Evolutionary conservation across 2,113 vertebrate species (phyloP), one percentile per base, ranked within the genome.

Genomic region (Spermophilus dauricus): DNA sequence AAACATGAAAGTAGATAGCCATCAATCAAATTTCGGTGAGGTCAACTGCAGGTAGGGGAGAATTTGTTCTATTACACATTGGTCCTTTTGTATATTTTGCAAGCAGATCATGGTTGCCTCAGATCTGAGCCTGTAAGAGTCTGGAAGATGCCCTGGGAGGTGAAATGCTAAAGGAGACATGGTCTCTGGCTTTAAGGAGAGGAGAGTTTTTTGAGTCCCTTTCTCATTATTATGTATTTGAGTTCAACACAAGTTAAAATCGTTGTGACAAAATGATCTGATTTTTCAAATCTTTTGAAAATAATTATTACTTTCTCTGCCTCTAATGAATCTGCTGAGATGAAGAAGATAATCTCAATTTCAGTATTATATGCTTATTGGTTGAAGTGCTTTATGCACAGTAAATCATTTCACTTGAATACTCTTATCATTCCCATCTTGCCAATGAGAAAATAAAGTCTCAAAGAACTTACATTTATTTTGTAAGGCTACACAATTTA

Each of bases 241-340:
- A 89, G 2, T 89, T 95, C 75, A 73, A 89, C 24, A 45, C 32
- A 81, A 67, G 94, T 56, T 95, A 94, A 95, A 93, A 81, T 9
- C 28, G 17, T 84, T 93, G 51, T 48, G 67, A 82, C 4, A 63
- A 70, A 75, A 61, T 91, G 22, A 85, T 70, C 22, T 90, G 34
- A 90, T 81, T 96, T 86, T 65, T 13, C 63, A 96, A 63, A 56
- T 82, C 11, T 84, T 91, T 75, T 94, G 65, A 75, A 96, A 91
- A 5, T 53, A 87, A 84, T 56, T 82, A 73, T 89, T 89, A 58
- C 9, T 75, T 94, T 91, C 32, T 94, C 12, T 95, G 14, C 24
- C 81, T 86, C 13, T 88, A 63, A 67, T 91, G 58, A 85, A 80
- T 70, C 65, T 63, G 13, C 30, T 82, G 26, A 86, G 34, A 39